phyloP scores from a whole-genome alignment of 2,113 vertebrate genomes.

The Sakesphorus luctuosus region DNA sequence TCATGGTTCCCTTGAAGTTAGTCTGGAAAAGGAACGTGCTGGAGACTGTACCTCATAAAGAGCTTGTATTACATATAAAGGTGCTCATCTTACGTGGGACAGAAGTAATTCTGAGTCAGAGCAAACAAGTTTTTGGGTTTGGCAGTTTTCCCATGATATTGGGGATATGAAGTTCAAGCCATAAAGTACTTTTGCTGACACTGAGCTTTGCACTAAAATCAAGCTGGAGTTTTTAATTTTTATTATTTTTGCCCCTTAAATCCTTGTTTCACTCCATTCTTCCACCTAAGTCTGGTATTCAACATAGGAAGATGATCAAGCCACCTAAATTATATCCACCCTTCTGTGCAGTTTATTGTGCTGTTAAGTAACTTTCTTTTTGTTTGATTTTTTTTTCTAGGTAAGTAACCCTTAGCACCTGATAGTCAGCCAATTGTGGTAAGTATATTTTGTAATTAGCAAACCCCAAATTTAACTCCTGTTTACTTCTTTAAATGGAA shows the following conservation, averaged over 20 bases:
- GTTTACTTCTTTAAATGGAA: background rate
- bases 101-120: background rate
- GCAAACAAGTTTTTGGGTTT: background rate
- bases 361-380: background rate
- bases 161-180: background rate
- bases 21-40: background rate
- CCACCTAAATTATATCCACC: background rate
- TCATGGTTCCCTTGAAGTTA: background rate
- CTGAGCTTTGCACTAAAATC: background rate
- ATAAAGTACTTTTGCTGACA: background rate
- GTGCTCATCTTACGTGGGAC: background rate
- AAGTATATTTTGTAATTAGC: background rate
- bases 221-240: background rate
- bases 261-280: background rate
- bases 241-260: background rate
- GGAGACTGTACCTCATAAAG: background rate
- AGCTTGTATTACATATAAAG: background rate
- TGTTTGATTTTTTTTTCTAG: constrained; percentile 53
- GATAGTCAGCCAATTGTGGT: background rate
- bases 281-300: background rate
- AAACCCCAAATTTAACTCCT: background rate
- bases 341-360: background rate
- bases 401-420: constrained; percentile 38
- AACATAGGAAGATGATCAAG: background rate
- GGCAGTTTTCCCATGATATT: background rate